Base-by-base conservation (phyloP, 2,797 vertebrate species). In the Brotula barbata region DNA sequence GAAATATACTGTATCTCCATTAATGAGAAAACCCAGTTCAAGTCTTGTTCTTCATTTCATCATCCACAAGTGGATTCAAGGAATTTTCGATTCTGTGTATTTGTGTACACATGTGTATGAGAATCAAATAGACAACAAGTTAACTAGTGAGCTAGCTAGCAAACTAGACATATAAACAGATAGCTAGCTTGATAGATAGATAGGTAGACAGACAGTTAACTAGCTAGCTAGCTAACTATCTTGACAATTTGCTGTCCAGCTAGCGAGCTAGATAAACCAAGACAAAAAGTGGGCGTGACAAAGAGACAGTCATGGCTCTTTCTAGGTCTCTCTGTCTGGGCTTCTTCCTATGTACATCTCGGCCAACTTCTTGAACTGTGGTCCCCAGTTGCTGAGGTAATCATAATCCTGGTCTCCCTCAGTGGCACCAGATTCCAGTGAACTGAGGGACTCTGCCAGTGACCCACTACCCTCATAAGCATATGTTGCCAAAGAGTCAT, bases 401-500 rank as follows among this genome's bases (percentile, higher is more conserved):
- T 99, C 96, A 49, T 96, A 99, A 68, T 94, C 96, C 68, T 98
- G 97, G 90, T 99, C 97, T 11, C 94, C 95, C 57, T 98, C 97
- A 0, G 94, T 96, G 21, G 93, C 94, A 0, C 89, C 91, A 0
- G 97, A 99, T 68, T 97, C 97, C 69, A 99, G 84, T 0, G 97
- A 99, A 61, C 97, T 99, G 82, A 99, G 90, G 5, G 97, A 99
- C 49, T 95, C 97, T 0, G 96, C 96, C 58, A 97, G 83, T 0
- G 96, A 98, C 58, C 95, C 96, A 0, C 88, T 94, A 36, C 97
- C 97, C 83, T 99, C 97, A 1, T 98, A 99, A 21, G 96, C 97
- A 0, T 99, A 98, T 13, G 96, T 99, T n/a, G 96, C 96, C 14
- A 99, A 93, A 0, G 97, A 99, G 91, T 99, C 97, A 58, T 99